A percentile compares a stretch with the other conserved stretches of the same genome.
These are phyloP conservation scores for Brotogeris chrysoptera DNA, from an alignment of 2,797 vertebrate species.

Conservation along the genomic window DNA sequence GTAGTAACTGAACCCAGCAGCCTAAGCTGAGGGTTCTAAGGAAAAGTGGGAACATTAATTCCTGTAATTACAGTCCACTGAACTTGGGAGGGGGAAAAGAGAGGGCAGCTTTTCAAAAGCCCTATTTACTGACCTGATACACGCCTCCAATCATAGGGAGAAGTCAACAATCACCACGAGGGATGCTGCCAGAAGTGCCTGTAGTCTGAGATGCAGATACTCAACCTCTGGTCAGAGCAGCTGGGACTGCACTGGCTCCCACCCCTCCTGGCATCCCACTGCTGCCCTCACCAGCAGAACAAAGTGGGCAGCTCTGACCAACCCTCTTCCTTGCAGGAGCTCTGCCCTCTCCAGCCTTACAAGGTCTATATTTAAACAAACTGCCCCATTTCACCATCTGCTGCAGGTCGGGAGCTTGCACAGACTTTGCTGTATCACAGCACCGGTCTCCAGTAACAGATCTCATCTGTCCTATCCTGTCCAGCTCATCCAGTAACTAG, in stretches of 20 bases:
- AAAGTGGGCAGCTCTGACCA: not conserved
- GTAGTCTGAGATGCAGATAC: not conserved
- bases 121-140: not conserved
- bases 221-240: not conserved
- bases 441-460: not conserved
- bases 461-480: not conserved
- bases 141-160: not conserved
- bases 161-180: not conserved
- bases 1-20: not conserved
- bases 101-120: not conserved
- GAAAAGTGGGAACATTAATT: not conserved
- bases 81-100: not conserved
- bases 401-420: not conserved
- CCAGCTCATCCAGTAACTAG: not conserved
- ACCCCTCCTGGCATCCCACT: not conserved
- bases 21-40: not conserved
- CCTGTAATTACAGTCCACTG: not conserved
- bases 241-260: not conserved
- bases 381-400: fast-evolving
- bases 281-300: not conserved
- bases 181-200: not conserved
- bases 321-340: not conserved
- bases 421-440: not conserved
- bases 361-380: not conserved
- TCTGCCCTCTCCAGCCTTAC: not conserved